Evolutionary conservation across 1,140 invertebrate species (phyloP).

Genomic region (Macrobrachium rosenbergii): DNA sequence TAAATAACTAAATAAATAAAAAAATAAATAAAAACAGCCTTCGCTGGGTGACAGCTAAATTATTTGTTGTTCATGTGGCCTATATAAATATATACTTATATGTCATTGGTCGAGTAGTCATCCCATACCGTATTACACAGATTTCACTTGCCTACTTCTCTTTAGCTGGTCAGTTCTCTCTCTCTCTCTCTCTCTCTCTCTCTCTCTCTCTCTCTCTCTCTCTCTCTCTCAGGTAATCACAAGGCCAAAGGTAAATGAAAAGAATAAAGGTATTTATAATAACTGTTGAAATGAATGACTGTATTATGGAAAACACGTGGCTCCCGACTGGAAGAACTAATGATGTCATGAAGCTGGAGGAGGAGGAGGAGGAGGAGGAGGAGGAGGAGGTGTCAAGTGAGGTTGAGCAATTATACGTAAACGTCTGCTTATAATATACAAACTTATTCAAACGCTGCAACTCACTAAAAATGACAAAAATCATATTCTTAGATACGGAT

Average conservation of each 20-base stretch:
- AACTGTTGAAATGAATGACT: too few species aligned
- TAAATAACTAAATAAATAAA: too few species aligned
- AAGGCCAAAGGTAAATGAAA: not conserved
- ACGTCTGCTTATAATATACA: too few species aligned
- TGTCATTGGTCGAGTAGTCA: too few species aligned
- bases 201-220: slow-evolving; percentile 7
- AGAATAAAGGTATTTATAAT: not conserved
- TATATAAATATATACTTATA: too few species aligned
- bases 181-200: slow-evolving; percentile 4
- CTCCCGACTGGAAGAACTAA: not conserved
- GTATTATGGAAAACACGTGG: not conserved
- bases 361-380: not conserved
- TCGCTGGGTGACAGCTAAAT: too few species aligned
- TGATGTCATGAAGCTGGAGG: not conserved
- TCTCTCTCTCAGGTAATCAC: not conserved
- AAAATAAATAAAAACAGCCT: too few species aligned
- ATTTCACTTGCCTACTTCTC: too few species aligned
- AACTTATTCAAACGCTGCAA: not conserved
- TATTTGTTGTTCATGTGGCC: too few species aligned
- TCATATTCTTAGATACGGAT: not conserved
- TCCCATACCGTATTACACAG: too few species aligned
- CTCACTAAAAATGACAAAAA: not conserved
- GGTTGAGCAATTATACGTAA: too few species aligned
- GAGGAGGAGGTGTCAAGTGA: not conserved
- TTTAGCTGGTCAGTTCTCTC: not conserved